Base-by-base conservation (phyloP, 2,888 invertebrate genomes). In the Megastigmus dorsalis region DNA sequence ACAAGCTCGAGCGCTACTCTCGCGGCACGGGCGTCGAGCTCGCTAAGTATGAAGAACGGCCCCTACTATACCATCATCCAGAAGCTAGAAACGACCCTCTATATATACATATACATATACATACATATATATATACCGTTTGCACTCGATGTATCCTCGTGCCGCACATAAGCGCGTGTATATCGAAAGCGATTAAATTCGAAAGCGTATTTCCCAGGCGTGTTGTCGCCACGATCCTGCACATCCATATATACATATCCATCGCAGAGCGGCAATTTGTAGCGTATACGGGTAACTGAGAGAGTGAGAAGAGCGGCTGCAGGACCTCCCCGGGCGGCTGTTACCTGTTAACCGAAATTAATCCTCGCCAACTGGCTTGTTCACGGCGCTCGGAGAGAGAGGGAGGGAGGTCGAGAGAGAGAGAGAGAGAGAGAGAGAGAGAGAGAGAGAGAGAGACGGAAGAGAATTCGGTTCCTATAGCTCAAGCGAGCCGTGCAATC, bases 291-390 rank as follows among this genome's bases (percentile, higher is more conserved):
- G 28, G 30, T 2, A 2, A 4, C 6, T 6, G 10, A 23, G 18
- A 3, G 20, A 18, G 20, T n/a, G 26, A 23, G 48, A 23, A 28
- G 9, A n/a, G 18, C n/a, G 9, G 9, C 3, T 18, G 45, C 3
- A 65, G 66, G 60, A 73, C 76, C 78, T 85, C 85, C 85, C 84
- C 75, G 66, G 71, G 82, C 82, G 82, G 75, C 82, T 83, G 82
- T 85, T 83, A 83, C 81, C 81, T 83, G 82, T 84, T 84, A 82
- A 80, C 82, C 81, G 77, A 83, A 84, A 84, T 84, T 85, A 84
- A 84, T 83, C 82, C 80, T 74, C 75, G 52, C 59, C 55, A 59
- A 41, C 30, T 59, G n/a, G 20, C 33, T 26, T 41, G 18, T 23
- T n/a, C 54, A 3, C 45, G 13, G 7, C 20, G 6, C 26, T 13